These are phyloP conservation scores for Embiotoca jacksoni DNA, from an alignment of 2,113 vertebrate species.

Conservation along the genomic window DNA sequence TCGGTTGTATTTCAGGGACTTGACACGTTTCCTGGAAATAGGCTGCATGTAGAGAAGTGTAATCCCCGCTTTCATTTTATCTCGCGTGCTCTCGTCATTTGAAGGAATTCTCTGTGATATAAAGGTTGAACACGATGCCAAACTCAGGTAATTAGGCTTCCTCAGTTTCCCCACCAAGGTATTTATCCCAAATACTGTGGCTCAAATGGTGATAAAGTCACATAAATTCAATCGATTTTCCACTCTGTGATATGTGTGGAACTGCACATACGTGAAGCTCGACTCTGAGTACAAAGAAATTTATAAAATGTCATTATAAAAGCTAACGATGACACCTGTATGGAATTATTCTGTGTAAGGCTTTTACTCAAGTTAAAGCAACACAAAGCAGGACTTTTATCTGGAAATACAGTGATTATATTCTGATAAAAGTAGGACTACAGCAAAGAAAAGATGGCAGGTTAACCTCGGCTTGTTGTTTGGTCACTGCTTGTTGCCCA, in stretches of 20 bases:
- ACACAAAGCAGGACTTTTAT: not conserved
- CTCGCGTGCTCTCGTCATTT: constrained; percentile 45
- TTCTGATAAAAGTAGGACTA: not conserved
- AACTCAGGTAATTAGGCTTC: constrained; percentile 51
- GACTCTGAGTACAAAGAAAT: not conserved
- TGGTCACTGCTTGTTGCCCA: not conserved
- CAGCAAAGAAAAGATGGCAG: not conserved
- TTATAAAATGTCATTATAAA: not conserved
- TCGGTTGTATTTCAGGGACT: constrained; percentile 31
- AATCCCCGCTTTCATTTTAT: constrained; percentile 49
- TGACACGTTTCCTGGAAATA: constrained; percentile 59
- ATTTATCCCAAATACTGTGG: constrained; percentile 3
- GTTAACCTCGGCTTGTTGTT: not conserved
- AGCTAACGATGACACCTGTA: not conserved
- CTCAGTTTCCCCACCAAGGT: constrained; percentile 1
- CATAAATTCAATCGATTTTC: not conserved
- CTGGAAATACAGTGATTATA: not conserved
- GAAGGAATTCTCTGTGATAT: constrained; percentile 32
- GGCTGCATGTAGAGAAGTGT: constrained; percentile 43
- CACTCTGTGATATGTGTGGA: not conserved
- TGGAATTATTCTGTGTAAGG: not conserved
- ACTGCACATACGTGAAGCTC: constrained; percentile 14
- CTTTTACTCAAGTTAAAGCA: not conserved
- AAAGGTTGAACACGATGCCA: constrained; percentile 42
- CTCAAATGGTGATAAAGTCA: constrained; percentile 10